Evolutionary conservation across 1,140 invertebrate genomes (phyloP).

Genomic region (Hyphantria cunea): DNA sequence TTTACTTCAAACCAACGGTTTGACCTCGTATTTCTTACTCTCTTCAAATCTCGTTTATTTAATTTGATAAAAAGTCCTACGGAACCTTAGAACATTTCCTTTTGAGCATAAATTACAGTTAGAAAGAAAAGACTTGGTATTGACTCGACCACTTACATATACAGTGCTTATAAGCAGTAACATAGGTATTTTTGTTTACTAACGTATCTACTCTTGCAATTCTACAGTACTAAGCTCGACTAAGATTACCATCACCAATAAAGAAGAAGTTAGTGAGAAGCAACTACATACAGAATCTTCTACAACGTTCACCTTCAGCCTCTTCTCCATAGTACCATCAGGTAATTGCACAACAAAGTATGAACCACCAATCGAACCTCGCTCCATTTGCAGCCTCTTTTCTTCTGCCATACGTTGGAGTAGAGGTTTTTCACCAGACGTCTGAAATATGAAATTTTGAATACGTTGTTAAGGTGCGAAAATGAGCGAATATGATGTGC

Average conservation of each 20-base stretch:
- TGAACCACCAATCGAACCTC: conserved; percentile 92
- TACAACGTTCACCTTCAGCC: conserved; percentile 85
- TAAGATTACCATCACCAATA: conserved; percentile 9
- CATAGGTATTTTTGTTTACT: too few relatives aligned
- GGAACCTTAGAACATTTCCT: too few relatives aligned
- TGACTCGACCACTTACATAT: too few relatives aligned
- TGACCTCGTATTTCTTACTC: too few relatives aligned
- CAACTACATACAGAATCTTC: conserved; percentile 23
- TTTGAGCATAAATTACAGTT: too few relatives aligned
- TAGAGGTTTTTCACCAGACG: conserved; percentile 87
- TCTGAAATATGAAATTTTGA: conserved; percentile 43
- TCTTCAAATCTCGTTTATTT: too few relatives aligned
- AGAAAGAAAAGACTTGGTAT: too few relatives aligned
- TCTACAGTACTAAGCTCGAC: too few relatives aligned
- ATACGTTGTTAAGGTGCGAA: background rate
- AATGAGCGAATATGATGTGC: conserved; percentile 1
- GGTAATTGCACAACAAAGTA: conserved; percentile 95
- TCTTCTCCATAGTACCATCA: conserved; percentile 93
- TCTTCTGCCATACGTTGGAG: conserved; percentile 96
- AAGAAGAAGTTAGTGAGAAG: conserved; percentile 21
- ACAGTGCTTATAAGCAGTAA: too few relatives aligned
- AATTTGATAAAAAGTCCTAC: too few relatives aligned
- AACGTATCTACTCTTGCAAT: too few relatives aligned
- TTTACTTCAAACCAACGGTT: too few relatives aligned
- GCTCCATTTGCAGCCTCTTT: conserved; percentile 93